Percentiles rank a stretch among this genome's conserved stretches.
phyloP scores from a whole-genome alignment of 2,113 vertebrate species.

The Alosa alosa region DNA sequence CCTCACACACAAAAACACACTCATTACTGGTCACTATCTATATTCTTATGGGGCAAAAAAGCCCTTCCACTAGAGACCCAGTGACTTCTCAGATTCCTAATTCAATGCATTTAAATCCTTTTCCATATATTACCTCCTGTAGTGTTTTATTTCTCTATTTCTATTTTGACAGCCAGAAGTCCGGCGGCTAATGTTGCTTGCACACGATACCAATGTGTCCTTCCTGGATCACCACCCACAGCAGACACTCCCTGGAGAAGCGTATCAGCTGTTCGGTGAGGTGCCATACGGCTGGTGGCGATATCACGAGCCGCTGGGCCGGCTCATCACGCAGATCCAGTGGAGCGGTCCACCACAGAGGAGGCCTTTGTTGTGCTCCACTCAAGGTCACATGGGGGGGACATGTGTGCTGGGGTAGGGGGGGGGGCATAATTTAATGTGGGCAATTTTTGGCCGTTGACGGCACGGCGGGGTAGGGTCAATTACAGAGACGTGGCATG shows the following conservation, averaged over 20 bases:
- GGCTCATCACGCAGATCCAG: conserved; percentile 16
- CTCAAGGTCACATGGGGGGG: conserved; percentile 37
- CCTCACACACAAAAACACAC: conserved; percentile 14
- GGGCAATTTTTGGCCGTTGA: conserved; percentile 35
- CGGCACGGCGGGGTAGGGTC: conserved; percentile 30
- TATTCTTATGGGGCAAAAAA: neutral
- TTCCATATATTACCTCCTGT: conserved; percentile 21
- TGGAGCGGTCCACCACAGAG: conserved; percentile 6
- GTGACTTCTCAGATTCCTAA: neutral
- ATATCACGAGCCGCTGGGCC: conserved; percentile 16
- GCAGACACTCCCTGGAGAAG: conserved; percentile 37
- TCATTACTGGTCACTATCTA: neutral
- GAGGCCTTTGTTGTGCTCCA: conserved; percentile 37
- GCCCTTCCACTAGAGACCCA: neutral
- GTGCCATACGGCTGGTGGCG: conserved; percentile 19
- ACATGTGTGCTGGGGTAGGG: conserved; percentile 7
- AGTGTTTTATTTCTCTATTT: neutral
- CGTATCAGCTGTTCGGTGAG: conserved; percentile 45
- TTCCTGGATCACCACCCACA: conserved; percentile 41
- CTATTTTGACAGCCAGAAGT: conserved; percentile 4
- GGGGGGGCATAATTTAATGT: conserved; percentile 39
- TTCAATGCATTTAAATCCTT: neutral
- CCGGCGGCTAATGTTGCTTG: conserved; percentile 60
- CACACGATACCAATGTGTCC: neutral
- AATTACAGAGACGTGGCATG: conserved; percentile 36